These are phyloP conservation scores for Sebastes alutus DNA, from an alignment of 2,797 vertebrate species.

Conservation along the genomic window DNA sequence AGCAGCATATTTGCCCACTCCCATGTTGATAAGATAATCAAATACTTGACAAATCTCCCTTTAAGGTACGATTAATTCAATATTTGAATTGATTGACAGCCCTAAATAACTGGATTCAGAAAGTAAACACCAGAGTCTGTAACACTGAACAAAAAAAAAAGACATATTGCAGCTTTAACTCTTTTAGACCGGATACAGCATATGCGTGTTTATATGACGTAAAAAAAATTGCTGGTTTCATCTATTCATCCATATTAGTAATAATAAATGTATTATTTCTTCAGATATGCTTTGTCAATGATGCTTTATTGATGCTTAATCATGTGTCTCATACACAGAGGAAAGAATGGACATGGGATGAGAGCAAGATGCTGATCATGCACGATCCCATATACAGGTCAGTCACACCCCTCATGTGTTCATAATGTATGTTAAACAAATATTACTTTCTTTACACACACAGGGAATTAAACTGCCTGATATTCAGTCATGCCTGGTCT, in stretches of 20 bases:
- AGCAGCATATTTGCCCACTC: too few species aligned
- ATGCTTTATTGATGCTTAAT: neutral
- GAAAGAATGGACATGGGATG: constrained; percentile 90
- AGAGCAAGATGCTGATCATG: constrained; percentile 89
- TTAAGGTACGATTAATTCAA: too few species aligned
- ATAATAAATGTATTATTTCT: neutral
- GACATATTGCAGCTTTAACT: neutral
- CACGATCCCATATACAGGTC: constrained; percentile 89
- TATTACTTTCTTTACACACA: neutral
- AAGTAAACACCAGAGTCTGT: neutral
- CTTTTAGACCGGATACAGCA: too few species aligned
- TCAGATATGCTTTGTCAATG: neutral
- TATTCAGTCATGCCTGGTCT: neutral
- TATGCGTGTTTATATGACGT: neutral
- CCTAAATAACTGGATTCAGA: neutral
- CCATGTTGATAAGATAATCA: too few species aligned
- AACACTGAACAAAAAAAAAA: neutral
- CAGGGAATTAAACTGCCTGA: neutral
- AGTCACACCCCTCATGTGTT: constrained; percentile 2
- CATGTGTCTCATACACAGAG: constrained; percentile 74
- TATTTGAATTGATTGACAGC: too few species aligned
- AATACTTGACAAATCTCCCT: too few species aligned
- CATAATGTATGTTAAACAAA: neutral
- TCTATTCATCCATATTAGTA: neutral
- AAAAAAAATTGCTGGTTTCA: neutral